Evolutionary conservation across 2,113 vertebrate genomes (phyloP).

Genomic region (Montifringilla adamsi): DNA sequence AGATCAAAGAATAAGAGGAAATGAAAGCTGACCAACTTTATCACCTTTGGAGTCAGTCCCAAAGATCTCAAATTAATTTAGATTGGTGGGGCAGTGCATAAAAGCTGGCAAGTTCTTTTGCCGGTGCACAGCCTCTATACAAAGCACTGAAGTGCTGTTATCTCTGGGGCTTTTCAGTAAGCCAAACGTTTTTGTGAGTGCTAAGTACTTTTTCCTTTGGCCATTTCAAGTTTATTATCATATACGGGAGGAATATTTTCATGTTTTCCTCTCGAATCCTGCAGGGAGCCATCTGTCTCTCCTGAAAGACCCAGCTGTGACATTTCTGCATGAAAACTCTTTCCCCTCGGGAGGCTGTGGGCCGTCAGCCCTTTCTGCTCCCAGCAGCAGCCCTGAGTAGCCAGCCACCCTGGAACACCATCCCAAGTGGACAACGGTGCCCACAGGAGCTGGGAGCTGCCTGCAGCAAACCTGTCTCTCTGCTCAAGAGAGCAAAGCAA

Average conservation of each 20-base stretch:
- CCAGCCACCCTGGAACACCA: not conserved
- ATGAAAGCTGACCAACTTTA: constrained; percentile 51
- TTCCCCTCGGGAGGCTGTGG: accelerated
- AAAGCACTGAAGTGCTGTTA: not conserved
- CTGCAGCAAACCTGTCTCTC: not conserved
- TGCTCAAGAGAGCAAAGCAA: not conserved
- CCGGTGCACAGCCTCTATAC: not conserved
- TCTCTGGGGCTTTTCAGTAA: constrained; percentile 10
- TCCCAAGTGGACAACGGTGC: accelerated
- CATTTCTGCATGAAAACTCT: not conserved
- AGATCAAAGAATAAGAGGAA: constrained; percentile 59
- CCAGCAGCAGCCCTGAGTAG: not conserved
- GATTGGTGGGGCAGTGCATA: constrained; percentile 28
- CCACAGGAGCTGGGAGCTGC: accelerated
- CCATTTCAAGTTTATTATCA: not conserved
- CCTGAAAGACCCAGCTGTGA: not conserved
- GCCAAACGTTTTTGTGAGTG: not conserved
- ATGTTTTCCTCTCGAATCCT: not conserved
- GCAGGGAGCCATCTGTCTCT: constrained; percentile 1
- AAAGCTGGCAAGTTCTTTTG: constrained; percentile 7
- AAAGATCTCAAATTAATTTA: constrained; percentile 58
- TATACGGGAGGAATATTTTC: not conserved
- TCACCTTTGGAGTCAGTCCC: constrained; percentile 57
- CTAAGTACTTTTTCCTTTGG: constrained; percentile 49
- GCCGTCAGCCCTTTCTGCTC: accelerated